Conservation (phyloP, 2,113 vertebrate genomes). For the Loxodonta africana region DNA sequence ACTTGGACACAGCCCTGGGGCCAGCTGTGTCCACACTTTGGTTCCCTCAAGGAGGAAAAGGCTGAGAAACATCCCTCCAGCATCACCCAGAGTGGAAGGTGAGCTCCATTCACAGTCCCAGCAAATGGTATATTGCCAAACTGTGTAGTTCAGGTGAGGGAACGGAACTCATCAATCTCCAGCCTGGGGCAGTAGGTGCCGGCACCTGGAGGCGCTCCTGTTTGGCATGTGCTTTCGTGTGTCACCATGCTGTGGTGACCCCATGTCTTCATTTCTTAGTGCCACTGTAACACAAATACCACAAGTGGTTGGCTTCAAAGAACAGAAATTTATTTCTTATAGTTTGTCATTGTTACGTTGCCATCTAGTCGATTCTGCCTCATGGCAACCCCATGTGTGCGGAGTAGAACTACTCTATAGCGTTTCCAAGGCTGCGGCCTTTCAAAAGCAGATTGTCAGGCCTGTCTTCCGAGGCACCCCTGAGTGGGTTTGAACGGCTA, state of each 20-base stretch:
- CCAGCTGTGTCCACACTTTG: no score
- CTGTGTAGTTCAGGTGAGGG: no score
- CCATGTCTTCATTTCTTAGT: no score
- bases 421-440: not conserved
- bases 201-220: no score
- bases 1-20: not conserved
- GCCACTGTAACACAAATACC: no score
- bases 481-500: not conserved
- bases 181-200: no score
- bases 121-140: fast-evolving
- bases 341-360: no score
- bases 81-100: no score
- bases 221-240: no score
- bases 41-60: not conserved
- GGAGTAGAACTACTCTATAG: not conserved
- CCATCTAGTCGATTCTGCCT: not conserved
- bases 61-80: not conserved
- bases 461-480: not conserved
- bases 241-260: no score
- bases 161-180: fast-evolving
- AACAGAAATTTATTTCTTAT: no score
- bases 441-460: not conserved
- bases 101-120: not conserved
- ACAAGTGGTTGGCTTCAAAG: no score
- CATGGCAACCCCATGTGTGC: not conserved